A percentile compares a stretch with the other conserved stretches of the same genome.
phyloP scores from a whole-genome alignment of 92 coral and sea anemone species.

The Bergia puertoricense region DNA sequence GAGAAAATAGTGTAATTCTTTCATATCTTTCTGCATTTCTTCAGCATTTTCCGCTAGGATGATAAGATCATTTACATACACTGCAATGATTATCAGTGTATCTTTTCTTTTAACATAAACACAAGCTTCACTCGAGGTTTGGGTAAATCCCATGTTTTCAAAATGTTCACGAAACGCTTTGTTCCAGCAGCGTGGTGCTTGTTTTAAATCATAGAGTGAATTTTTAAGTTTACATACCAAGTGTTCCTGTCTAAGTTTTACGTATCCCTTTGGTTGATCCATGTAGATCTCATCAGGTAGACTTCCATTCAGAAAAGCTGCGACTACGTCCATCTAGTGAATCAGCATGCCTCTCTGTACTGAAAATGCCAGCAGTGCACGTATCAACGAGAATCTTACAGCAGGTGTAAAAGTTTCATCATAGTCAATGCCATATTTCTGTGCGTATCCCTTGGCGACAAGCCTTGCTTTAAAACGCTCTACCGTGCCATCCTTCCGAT shows the following conservation, averaged over 20 bases:
- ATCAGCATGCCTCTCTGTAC: neutral
- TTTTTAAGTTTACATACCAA: conserved; percentile 52
- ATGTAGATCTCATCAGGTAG: conserved; percentile 57
- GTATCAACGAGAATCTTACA: too few species aligned
- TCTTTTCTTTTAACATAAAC: conserved; percentile 38
- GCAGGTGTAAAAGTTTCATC: too few species aligned
- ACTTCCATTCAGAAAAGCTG: conserved; percentile 52
- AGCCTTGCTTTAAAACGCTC: too few species aligned
- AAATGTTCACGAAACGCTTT: conserved; percentile 32
- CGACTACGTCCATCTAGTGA: conserved; percentile 49
- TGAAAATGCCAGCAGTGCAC: neutral
- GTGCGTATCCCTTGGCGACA: too few species aligned
- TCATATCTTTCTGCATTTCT: neutral
- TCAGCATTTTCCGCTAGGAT: conserved; percentile 31
- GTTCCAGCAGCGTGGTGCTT: conserved; percentile 55
- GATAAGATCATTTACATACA: conserved; percentile 54
- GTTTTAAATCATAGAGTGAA: conserved; percentile 54
- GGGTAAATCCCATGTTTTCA: conserved; percentile 41
- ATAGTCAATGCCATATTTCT: too few species aligned
- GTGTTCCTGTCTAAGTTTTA: conserved; percentile 43
- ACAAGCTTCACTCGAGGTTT: conserved; percentile 42
- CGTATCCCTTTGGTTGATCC: conserved; percentile 55
- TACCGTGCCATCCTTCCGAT: too few species aligned
- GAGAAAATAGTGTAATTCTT: too few species aligned
- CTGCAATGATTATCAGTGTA: conserved; percentile 44